These are phyloP conservation scores for Apodemus agrarius DNA, from an alignment of 2,797 vertebrate species.

Conservation along the genomic window DNA sequence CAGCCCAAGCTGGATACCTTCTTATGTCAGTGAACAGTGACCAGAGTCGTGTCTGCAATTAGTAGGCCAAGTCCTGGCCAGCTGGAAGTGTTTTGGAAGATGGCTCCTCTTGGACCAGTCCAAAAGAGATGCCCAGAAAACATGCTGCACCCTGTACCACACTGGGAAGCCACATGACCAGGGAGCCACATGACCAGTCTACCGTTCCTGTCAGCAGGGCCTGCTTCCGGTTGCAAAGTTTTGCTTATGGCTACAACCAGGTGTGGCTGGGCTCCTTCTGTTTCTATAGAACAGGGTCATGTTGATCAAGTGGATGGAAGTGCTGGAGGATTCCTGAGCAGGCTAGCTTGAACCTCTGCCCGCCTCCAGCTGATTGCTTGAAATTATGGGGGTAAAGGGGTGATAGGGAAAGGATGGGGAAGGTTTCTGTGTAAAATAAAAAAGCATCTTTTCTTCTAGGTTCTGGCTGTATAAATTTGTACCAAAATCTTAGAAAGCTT, in stretches of 20 bases:
- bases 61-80: not conserved
- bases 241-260: not conserved
- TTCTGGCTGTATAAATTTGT: constrained; percentile 44
- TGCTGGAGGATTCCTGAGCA: not conserved
- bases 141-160: too few species aligned
- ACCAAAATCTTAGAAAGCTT: constrained; percentile 6
- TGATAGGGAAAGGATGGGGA: not conserved
- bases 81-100: not conserved
- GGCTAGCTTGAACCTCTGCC: not conserved
- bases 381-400: too few species aligned
- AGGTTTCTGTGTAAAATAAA: constrained; percentile 72
- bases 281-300: not conserved
- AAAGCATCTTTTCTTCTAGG: constrained; percentile 48
- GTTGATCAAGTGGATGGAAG: not conserved
- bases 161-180: not conserved
- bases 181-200: not conserved
- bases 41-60: not conserved
- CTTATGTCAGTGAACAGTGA: constrained; percentile 85
- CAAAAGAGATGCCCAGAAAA: not conserved
- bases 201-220: not conserved
- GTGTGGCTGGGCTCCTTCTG: not conserved
- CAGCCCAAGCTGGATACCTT: constrained; percentile 92
- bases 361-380: not conserved
- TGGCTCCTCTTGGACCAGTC: not conserved
- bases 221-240: not conserved